Base-by-base conservation (phyloP, 1,140 invertebrate species). In the Kradibia gibbosae region DNA sequence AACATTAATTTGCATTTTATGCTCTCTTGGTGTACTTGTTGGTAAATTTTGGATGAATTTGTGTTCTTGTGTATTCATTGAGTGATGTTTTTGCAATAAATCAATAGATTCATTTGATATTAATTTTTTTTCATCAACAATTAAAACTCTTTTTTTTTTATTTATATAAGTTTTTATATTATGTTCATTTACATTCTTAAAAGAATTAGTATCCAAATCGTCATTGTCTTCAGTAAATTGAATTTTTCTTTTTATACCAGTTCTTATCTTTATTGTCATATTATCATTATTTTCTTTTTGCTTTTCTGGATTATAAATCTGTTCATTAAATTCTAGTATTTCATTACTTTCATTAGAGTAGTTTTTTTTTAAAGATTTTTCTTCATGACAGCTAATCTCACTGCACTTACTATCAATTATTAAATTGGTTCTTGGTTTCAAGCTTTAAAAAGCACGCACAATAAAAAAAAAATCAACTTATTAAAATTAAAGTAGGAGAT, bases 11-110 rank as follows among this genome's bases (percentile, higher is more conserved):
- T 25, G 48, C 10, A 55, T 34, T 55, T 62, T 82, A 7, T 67
- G 25, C 7, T 62, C 75, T 72, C 53, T 72, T n/a, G 81, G 81
- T 42, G 81, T 82, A 70, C 81, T 82, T 15, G 81, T 74, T 17
- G 39, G 50, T 62, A 82, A 39, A 31, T 62, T 11, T 11, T 74
- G 17, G 72, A 13, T 34, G 53, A 3, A 10, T 55, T 75, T 67
- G 4, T 67, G 25, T 3, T 15, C 15, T 22, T 55, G 8, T 34
- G 15, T 28, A 57, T 57, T 75, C 4, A 25, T 39, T 7, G 60
- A 17, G n/a, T 75, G 2, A 25, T 60, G 39, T 22, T 25, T 65
- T 31, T 62, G 13, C 36, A 74, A 36, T 4, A 8, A 13, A 74
- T 34, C 8, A 0, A 15, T 42, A 75, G 10, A 60, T 42, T 62